A percentile compares a stretch with the other conserved stretches of the same genome.
These are phyloP conservation scores for Drosophila subsilvestris DNA, from an alignment of 2,888 invertebrate genomes.

Conservation along the genomic window DNA sequence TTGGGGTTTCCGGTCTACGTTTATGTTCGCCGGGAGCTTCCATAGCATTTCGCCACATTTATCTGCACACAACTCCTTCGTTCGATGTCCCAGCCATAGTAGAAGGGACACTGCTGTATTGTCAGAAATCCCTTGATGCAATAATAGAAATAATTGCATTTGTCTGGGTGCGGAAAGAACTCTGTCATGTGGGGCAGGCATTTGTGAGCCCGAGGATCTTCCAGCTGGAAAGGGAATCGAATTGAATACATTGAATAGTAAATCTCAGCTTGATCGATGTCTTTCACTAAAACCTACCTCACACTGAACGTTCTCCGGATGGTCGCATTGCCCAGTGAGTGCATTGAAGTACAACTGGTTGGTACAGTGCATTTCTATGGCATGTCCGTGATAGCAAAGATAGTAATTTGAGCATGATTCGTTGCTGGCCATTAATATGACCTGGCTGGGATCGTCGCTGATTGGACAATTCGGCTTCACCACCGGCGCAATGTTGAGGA, in stretches of 20 bases:
- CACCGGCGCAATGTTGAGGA: conserved; percentile 61
- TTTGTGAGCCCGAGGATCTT: conserved; percentile 62
- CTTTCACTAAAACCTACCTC: conserved; percentile 56
- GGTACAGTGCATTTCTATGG: conserved; percentile 82
- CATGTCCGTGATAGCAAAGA: conserved; percentile 80
- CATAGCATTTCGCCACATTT: conserved; percentile 77
- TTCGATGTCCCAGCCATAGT: conserved; percentile 82
- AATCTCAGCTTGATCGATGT: background rate
- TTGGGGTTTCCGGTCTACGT: conserved; percentile 30
- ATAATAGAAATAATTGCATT: conserved; percentile 83
- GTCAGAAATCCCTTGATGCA: conserved; percentile 82
- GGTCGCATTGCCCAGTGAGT: conserved; percentile 77
- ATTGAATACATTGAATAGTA: background rate
- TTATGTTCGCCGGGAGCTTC: conserved; percentile 48
- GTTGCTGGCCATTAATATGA: conserved; percentile 75
- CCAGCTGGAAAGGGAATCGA: conserved; percentile 49
- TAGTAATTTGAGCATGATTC: conserved; percentile 80
- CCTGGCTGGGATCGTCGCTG: conserved; percentile 76
- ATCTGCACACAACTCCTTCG: conserved; percentile 77
- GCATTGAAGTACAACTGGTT: conserved; percentile 80
- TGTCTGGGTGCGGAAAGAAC: conserved; percentile 81
- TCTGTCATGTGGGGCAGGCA: conserved; percentile 77
- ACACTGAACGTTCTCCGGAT: conserved; percentile 77
- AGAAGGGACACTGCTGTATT: conserved; percentile 83
- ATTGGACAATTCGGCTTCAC: conserved; percentile 70